Conservation (phyloP, 2,113 vertebrate genomes). For the Rhadina sibilatrix region DNA sequence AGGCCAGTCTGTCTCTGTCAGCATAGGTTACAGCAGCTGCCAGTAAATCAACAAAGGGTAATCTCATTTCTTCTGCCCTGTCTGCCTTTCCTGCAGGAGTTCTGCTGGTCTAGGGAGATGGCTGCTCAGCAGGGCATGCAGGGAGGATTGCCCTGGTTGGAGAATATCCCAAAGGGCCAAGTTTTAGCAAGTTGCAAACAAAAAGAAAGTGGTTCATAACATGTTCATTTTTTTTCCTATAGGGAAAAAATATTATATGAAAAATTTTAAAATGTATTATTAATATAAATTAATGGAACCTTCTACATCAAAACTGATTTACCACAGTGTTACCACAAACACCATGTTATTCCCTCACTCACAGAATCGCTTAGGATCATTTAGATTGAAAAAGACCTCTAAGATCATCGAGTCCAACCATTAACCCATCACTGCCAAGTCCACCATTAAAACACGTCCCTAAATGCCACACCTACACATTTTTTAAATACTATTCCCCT, state of each 20-base stretch:
- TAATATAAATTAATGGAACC: background rate
- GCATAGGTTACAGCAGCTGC: background rate
- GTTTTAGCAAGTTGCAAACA: accelerated
- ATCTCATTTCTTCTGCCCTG: background rate
- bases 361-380: background rate
- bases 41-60: background rate
- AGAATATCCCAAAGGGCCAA: background rate
- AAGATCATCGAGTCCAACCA: background rate
- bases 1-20: accelerated
- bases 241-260: background rate
- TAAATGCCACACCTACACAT: background rate
- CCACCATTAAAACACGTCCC: background rate
- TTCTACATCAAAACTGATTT: background rate
- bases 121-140: accelerated
- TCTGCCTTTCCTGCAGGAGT: background rate
- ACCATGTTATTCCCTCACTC: accelerated
- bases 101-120: background rate
- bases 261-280: background rate
- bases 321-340: background rate
- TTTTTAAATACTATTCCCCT: background rate
- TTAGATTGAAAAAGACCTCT: background rate
- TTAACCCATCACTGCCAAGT: background rate
- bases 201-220: background rate
- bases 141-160: background rate
- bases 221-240: background rate